phyloP scores from a whole-genome alignment of 2,888 invertebrate species.

The Nymphalis polychloros region DNA sequence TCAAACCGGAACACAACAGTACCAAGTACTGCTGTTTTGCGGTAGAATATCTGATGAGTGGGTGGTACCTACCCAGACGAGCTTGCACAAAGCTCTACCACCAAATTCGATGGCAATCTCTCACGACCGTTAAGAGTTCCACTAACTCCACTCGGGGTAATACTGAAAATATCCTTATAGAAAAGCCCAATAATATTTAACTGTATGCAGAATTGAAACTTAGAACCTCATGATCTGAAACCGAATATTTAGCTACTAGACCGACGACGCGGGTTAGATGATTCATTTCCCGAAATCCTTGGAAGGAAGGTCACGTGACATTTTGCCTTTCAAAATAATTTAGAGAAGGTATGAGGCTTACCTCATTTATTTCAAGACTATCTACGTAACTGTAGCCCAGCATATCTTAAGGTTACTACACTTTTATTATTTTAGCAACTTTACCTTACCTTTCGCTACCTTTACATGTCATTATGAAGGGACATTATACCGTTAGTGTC shows the following conservation, averaged over 20 bases:
- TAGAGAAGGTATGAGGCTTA: slow-evolving; percentile 5
- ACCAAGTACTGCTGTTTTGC: too few species aligned
- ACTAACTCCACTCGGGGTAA: too few species aligned
- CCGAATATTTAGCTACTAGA: neutral
- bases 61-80: too few species aligned
- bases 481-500: neutral
- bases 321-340: slow-evolving; percentile 15
- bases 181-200: neutral
- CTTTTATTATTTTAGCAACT: slow-evolving; percentile 20
- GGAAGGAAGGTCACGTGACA: slow-evolving; percentile 2
- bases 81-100: too few species aligned
- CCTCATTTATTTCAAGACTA: neutral
- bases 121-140: too few species aligned
- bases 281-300: neutral
- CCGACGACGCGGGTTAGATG: neutral
- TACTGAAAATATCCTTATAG: neutral
- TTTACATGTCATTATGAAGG: neutral
- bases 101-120: too few species aligned
- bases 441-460: slow-evolving; percentile 10
- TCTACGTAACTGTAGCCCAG: slow-evolving; percentile 17
- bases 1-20: too few species aligned
- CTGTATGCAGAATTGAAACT: too few species aligned
- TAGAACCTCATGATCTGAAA: too few species aligned
- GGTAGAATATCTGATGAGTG: too few species aligned
- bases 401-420: slow-evolving; percentile 10